Evolutionary conservation across 1,140 invertebrate genomes (phyloP), one percentile per base, ranked within the genome.

Genomic region (Lysiphlebus fabarum): DNA sequence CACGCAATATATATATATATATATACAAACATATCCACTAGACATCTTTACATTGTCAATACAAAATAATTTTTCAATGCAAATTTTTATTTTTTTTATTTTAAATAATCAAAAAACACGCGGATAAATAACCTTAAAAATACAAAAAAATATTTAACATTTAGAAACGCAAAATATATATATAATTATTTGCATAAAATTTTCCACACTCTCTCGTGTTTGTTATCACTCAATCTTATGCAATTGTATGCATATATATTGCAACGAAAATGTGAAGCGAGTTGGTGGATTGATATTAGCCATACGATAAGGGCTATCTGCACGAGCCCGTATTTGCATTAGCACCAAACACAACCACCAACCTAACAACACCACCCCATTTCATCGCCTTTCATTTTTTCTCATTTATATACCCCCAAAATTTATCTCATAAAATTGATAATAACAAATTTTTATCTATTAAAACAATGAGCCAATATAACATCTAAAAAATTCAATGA

Each of bases 161-260:
- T 26, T 26, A 26, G 4, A 26, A 2, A 26, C 17, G 17, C 17
- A 26, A 26, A 26, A 26, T 26, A 26, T 26, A 26, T 26, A 17
- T 17, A 17, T 17, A 26, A 2, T 2, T 1, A 26, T 26, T 37
- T 56, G 60, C 58, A 48, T 48, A 65, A 67, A 69, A 69, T 69
- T 64, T 26, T 26, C 62, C 53, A 40, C 49, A 41, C 53, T 43
- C 64, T 63, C 47, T 63, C 65, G 59, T 67, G 63, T 55, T 40
- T 53, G 59, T 53, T 71, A 69, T 68, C 65, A 62, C 51, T 68
- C 62, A 55, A 71, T 67, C 65, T 69, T 67, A 59, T 67, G 66
- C 58, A 68, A 70, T 69, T 69, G 54, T 61, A 62, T n/a, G n/a
- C n/a, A n/a, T n/a, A n/a, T n/a, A n/a, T 34, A 51, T 26, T 2